Conservation (phyloP, 2,888 invertebrate genomes). For the Lepidochitona cinerea region DNA sequence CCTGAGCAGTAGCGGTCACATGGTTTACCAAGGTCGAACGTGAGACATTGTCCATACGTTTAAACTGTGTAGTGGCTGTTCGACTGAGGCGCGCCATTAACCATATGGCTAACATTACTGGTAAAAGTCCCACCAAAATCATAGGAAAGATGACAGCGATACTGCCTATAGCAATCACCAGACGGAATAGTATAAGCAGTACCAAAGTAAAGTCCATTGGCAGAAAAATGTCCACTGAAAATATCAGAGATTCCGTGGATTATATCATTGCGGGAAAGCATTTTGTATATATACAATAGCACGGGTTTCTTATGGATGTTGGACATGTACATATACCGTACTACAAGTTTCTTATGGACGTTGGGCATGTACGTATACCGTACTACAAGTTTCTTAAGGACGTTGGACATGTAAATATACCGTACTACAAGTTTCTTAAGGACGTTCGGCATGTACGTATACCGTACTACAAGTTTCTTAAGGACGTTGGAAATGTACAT, state of each 20-base stretch:
- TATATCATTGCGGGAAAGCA: too few relatives aligned
- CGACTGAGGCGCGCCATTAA: constrained; percentile 62
- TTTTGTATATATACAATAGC: too few relatives aligned
- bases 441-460: too few relatives aligned
- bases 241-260: neutral
- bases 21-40: constrained; percentile 76
- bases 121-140: constrained; percentile 59
- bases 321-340: too few relatives aligned
- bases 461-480: too few relatives aligned
- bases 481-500: too few relatives aligned
- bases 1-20: constrained; percentile 75
- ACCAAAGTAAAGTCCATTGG: constrained; percentile 74
- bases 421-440: too few relatives aligned
- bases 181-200: constrained; percentile 76
- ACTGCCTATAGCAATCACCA: constrained; percentile 83
- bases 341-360: too few relatives aligned
- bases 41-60: constrained; percentile 74
- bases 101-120: constrained; percentile 55
- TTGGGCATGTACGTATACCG: too few relatives aligned
- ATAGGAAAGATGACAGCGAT: constrained; percentile 85
- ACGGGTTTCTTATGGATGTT: too few relatives aligned
- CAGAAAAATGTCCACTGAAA: constrained; percentile 43
- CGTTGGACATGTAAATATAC: too few relatives aligned
- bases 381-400: too few relatives aligned
- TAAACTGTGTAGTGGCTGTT: constrained; percentile 61